These are phyloP conservation scores for Drosophila sordidula DNA, from an alignment of 2,888 invertebrate species.

Conservation along the genomic window DNA sequence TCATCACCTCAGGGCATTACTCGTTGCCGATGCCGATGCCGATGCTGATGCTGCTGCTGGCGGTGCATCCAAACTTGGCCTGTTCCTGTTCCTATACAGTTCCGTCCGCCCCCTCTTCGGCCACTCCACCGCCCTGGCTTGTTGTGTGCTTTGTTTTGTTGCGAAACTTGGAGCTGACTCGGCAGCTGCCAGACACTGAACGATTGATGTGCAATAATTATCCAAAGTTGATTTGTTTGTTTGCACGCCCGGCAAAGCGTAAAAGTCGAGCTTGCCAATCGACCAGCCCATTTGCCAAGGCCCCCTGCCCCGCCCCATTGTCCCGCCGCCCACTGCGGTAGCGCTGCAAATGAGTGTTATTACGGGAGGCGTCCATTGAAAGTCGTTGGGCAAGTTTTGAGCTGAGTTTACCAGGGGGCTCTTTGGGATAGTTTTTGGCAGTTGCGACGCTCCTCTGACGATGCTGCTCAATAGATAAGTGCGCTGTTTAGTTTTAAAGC, in stretches of 20 bases:
- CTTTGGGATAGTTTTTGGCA: conserved; percentile 71
- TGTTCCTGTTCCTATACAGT: conserved; percentile 13
- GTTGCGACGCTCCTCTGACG: conserved; percentile 49
- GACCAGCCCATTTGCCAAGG: conserved; percentile 30
- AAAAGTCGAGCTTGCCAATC: conserved; percentile 78
- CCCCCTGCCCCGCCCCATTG: background rate
- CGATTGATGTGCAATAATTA: conserved; percentile 83
- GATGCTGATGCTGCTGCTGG: background rate
- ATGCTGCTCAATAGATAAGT: conserved; percentile 75
- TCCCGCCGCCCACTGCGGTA: conserved; percentile 46
- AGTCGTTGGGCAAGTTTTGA: conserved; percentile 67
- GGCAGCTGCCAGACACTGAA: conserved; percentile 62
- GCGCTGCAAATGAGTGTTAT: conserved; percentile 72
- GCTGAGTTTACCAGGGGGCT: conserved; percentile 43
- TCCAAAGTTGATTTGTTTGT: conserved; percentile 83
- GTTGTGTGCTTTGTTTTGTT: conserved; percentile 60
- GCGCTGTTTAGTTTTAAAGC: conserved; percentile 77
- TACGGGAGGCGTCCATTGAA: conserved; percentile 56
- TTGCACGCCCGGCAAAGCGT: conserved; percentile 76
- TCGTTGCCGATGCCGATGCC: conserved; percentile 20
- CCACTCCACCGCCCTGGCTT: background rate
- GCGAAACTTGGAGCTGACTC: conserved; percentile 52
- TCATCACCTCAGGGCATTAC: conserved; percentile 59
- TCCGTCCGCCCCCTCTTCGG: background rate
- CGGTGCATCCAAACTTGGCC: conserved; percentile 49